Evolutionary conservation across 2,888 invertebrate genomes (phyloP).

Genomic region (Caenorhabditis auriculariae): DNA sequence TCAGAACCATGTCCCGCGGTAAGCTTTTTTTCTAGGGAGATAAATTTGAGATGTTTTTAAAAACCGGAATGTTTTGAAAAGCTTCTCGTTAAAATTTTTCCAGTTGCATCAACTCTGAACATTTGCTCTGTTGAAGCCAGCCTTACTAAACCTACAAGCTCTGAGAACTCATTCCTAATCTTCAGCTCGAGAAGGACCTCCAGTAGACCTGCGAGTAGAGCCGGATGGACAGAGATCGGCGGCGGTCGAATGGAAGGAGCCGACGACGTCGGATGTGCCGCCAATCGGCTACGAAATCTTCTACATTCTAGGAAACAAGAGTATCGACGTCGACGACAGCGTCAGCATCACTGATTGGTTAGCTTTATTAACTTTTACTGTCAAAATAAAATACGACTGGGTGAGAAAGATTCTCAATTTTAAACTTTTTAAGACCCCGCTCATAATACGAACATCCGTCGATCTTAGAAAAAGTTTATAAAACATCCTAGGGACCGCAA

Average conservation of each 20-base stretch:
- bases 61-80: background rate
- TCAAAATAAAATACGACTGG: too few relatives aligned
- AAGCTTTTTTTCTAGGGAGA: background rate
- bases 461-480: too few relatives aligned
- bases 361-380: too few relatives aligned
- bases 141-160: background rate
- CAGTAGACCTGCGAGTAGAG: slow-evolving; percentile 55
- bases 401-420: too few relatives aligned
- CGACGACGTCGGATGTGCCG: slow-evolving; percentile 43
- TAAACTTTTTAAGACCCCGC: too few relatives aligned
- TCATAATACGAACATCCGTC: too few relatives aligned
- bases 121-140: background rate
- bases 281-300: slow-evolving; percentile 60
- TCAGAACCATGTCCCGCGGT: slow-evolving; percentile 58
- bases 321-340: slow-evolving; percentile 58
- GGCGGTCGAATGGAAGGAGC: slow-evolving; percentile 55
- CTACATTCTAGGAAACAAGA: slow-evolving; percentile 58
- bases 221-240: slow-evolving; percentile 58
- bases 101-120: background rate
- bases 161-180: background rate
- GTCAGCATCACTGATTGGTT: slow-evolving; percentile 48
- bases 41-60: background rate
- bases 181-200: slow-evolving; percentile 58
- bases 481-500: background rate
- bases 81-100: background rate